Base-by-base conservation (phyloP, 2,113 vertebrate species). In the Leptobrachium ailaonicum region DNA sequence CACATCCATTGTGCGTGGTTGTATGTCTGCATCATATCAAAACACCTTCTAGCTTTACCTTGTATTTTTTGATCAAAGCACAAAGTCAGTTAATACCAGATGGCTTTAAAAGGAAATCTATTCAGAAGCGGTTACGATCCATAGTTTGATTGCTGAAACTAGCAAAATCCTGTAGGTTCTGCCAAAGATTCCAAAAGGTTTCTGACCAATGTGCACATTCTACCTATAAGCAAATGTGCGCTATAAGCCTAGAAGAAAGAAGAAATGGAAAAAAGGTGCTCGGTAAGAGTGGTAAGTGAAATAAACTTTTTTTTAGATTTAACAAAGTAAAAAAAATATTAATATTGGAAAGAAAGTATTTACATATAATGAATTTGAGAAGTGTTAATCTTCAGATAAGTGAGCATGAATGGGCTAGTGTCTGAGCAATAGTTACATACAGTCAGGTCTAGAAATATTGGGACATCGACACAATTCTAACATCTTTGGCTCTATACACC, bases 171-270 rank as follows among this genome's bases (percentile, higher is more conserved):
- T 62, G 20, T 1, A 62, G 60, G 11, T 62, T 62, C 60, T 62
- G 60, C n/a, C 4, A 8, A 14, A 14, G n/a, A 50, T 50, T 50
- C 47, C 47, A 8, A 50, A 9, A 32, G 6, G 14, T 64, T 32
- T 64, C 32, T 60, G 8, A 7, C 13, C 56, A 11, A 60, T 60
- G 56, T 4, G 56, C 6, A 12, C 11, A 3, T 60, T 12, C 56
- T 13, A 41, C 32, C 32, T 20, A 6, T 5, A 41, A 53, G 64
- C 62, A 66, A 66, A 68, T 32, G 41, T 45, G 13, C 43, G 62
- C 50, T 60, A 44, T 4, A 71, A 78, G 13, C 76, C 76, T 78
- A 41, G 8, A 77, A 47, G 6, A 32, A 60, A 69, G 1, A 12
- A 70, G 42, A 60, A 44, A 12, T 32, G 9, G 41, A 53, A 13